These are phyloP conservation scores for Trinectes maculatus DNA, from an alignment of 2,113 vertebrate genomes.

Conservation along the genomic window DNA sequence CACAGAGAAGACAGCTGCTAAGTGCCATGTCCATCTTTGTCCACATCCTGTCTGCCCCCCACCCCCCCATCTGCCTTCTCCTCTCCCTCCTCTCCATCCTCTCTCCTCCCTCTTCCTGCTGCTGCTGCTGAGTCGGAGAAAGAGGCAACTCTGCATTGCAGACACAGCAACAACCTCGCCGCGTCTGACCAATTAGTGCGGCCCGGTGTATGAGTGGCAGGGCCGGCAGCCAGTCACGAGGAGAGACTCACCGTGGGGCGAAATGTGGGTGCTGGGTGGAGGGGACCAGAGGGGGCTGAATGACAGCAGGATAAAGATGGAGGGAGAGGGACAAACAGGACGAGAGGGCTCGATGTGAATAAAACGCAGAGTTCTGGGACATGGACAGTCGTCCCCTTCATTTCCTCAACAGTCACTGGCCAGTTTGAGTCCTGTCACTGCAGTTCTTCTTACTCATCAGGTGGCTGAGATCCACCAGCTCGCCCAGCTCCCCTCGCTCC, in stretches of 20 bases:
- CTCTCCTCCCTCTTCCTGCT: conserved; percentile 35
- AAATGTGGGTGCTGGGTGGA: not conserved
- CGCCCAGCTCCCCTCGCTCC: conserved; percentile 80
- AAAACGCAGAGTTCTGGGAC: conserved; percentile 36
- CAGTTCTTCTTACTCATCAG: conserved; percentile 89
- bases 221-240: conserved; percentile 67
- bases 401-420: conserved; percentile 77
- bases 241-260: conserved; percentile 46
- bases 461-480: conserved; percentile 88
- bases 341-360: conserved; percentile 41
- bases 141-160: conserved; percentile 79
- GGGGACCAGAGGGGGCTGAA: conserved; percentile 45
- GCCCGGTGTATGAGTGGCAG: conserved; percentile 73
- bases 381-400: conserved; percentile 37
- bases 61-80: conserved; percentile 10
- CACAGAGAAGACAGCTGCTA: conserved; percentile 37
- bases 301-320: conserved; percentile 64
- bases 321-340: conserved; percentile 27
- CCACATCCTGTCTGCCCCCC: conserved; percentile 42
- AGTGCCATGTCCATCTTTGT: conserved; percentile 53
- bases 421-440: conserved; percentile 89
- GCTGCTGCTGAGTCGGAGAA: conserved; percentile 43
- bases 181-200: conserved; percentile 74
- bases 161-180: conserved; percentile 79
- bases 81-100: conserved; percentile 29